A percentile compares a stretch with the other conserved stretches of the same genome.
These are phyloP conservation scores for Zaprionus inermis DNA, from an alignment of 1,140 invertebrate genomes.

Conservation along the genomic window DNA sequence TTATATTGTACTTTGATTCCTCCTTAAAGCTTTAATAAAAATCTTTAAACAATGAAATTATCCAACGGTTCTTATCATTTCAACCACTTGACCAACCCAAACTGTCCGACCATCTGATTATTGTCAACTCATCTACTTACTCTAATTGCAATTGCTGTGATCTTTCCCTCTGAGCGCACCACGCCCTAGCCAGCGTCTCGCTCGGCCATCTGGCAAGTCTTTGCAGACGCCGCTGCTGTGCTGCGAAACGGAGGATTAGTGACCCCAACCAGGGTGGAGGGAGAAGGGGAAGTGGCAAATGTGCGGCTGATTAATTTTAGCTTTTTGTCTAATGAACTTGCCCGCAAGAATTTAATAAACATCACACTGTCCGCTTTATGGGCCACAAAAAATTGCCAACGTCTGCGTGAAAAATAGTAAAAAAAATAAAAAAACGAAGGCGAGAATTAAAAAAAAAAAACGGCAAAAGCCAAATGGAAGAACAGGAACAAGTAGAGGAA, in stretches of 20 bases:
- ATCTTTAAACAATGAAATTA: neutral
- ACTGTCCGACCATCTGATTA: neutral
- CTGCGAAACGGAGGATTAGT: no score
- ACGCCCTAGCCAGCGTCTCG: neutral
- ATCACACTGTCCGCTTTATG: slow-evolving; percentile 61
- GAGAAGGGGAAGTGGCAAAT: neutral
- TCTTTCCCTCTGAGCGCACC: neutral
- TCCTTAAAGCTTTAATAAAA: neutral
- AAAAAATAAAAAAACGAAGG: slow-evolving; percentile 19
- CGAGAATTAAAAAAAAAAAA: slow-evolving; percentile 12
- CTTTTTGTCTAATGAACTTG: slow-evolving; percentile 81
- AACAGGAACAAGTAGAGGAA: slow-evolving; percentile 51
- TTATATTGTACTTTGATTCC: neutral
- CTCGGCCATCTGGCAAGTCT: slow-evolving; percentile 38
- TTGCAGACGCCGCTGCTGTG: slow-evolving; percentile 33
- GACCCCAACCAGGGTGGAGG: slow-evolving; percentile 6
- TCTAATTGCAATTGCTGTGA: slow-evolving; percentile 1
- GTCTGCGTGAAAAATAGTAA: slow-evolving; percentile 63
- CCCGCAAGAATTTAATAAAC: slow-evolving; percentile 77
- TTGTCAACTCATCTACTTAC: slow-evolving; percentile 3
- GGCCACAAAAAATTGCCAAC: slow-evolving; percentile 58
- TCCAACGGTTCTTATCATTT: neutral
- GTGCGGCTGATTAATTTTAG: slow-evolving; percentile 66
- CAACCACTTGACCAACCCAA: neutral
- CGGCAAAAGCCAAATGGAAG: no score